Percentiles rank a stretch among this genome's conserved stretches.
These are phyloP conservation scores for Phymorhynchus buccinoides DNA, from an alignment of 1,140 invertebrate species.

Conservation along the genomic window DNA sequence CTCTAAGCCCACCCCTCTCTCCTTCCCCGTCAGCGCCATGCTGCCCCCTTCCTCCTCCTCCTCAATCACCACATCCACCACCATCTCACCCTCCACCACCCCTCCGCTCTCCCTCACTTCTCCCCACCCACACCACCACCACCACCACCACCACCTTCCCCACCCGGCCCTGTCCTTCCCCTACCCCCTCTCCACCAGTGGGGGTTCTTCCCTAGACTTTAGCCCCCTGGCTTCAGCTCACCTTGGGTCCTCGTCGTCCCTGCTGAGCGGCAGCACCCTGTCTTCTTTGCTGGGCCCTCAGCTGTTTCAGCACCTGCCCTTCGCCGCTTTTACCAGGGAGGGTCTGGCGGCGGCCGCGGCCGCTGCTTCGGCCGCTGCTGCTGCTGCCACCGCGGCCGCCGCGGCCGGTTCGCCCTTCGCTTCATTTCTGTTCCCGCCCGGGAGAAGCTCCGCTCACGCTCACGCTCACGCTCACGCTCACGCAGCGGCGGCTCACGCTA, in stretches of 20 bases:
- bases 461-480: too few relatives aligned
- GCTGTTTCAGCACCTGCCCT: conserved; percentile 40
- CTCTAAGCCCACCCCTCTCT: conserved; percentile 23
- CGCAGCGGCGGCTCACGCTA: not conserved
- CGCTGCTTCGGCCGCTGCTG: conserved; percentile 10
- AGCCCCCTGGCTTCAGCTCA: conserved; percentile 38
- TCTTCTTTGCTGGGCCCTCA: conserved; percentile 32
- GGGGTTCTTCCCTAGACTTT: conserved; percentile 26
- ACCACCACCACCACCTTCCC: not conserved
- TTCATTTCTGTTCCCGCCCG: conserved; percentile 30
- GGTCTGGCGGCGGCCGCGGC: conserved; percentile 20
- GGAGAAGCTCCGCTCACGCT: too few relatives aligned
- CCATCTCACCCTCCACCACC: not conserved
- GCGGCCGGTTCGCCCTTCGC: conserved; percentile 28
- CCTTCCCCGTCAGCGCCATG: conserved; percentile 50
- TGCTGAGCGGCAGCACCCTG: conserved; percentile 18
- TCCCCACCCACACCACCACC: not conserved
- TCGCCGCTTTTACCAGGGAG: conserved; percentile 29
- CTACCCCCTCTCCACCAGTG: conserved; percentile 8
- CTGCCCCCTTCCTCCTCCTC: not conserved
- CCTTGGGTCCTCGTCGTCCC: conserved; percentile 20
- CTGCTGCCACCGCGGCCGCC: conserved; percentile 23
- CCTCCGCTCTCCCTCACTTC: conserved; percentile 1
- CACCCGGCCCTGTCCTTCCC: conserved; percentile 28
- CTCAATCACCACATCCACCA: not conserved